Base-by-base conservation (phyloP, 2,888 invertebrate species). In the Lithophane leautieri region DNA sequence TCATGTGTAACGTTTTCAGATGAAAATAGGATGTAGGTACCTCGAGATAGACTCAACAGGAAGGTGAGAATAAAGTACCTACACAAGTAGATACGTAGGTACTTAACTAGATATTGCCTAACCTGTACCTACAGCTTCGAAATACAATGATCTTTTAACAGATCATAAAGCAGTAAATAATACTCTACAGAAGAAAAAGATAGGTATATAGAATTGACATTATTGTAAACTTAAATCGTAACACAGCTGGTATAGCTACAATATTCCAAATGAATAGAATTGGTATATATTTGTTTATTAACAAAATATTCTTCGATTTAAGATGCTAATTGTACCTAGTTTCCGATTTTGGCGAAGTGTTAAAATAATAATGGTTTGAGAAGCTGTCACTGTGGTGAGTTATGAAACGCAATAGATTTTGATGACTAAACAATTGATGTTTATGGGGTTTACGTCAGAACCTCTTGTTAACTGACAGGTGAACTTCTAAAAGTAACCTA, bases 361-460 rank as follows among this genome's bases (percentile, higher is more conserved):
- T 81, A 65, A 16, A 66, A 67, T 42, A 50, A 28, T 73, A 67
- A 62, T 73, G n/a, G 42, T 6, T 52, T 34, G 19, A 22, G 61
- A 56, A 12, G 16, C 19, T 50, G 66, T 28, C 66, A 42, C 42
- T 76, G 63, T 76, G 70, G 34, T 60, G n/a, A 56, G 44, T 70
- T 70, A 67, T 28, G 81, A 76, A 67, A 70, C 52, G 52, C 25
- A 76, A 76, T 81, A n/a, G 62, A 81, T 70, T 67, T 47, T 54
- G 62, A 81, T 76, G 67, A 67, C 67, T 54, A 1, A 9, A 68
- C 76, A 76, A 70, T 68, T 74, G 68, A 28, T 62, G 34, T 56
- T 68, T 25, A 74, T 74, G 52, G 62, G 42, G 12, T 61, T 44
- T 58, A 68, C 50, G 54, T 73, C 67, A 79, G 73, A 63, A 68